Conservation (phyloP, 2,888 invertebrate species). For the Epirrita christyi region DNA sequence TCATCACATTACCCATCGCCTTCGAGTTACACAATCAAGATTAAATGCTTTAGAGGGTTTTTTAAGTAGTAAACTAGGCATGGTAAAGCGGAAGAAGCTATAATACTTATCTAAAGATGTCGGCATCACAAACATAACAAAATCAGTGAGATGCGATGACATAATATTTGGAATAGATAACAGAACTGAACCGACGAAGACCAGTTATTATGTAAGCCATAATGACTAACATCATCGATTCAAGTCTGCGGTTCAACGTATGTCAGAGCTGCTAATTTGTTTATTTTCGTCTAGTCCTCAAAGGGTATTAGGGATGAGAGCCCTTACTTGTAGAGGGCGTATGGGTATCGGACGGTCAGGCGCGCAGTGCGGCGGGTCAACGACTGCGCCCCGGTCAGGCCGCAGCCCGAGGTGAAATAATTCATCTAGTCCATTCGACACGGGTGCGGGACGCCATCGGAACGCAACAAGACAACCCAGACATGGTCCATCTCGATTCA, state of each 20-base stretch:
- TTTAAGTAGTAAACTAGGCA: too few relatives aligned
- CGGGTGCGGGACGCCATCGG: constrained; percentile 42
- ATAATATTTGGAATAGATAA: constrained; percentile 69
- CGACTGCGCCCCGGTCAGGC: constrained; percentile 61
- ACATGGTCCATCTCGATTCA: constrained; percentile 15
- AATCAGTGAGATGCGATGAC: constrained; percentile 56
- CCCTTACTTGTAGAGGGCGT: constrained; percentile 33
- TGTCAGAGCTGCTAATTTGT: constrained; percentile 2
- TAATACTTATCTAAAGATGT: constrained; percentile 52
- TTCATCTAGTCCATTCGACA: constrained; percentile 66
- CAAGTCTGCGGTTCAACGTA: background rate
- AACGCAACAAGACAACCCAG: constrained; percentile 22
- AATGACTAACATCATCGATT: background rate
- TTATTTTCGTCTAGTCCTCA: constrained; percentile 25
- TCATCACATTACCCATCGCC: too few relatives aligned
- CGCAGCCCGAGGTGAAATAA: constrained; percentile 61
- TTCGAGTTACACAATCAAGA: too few relatives aligned
- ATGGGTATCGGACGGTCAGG: constrained; percentile 48
- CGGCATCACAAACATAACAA: constrained; percentile 53
- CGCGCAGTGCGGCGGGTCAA: constrained; percentile 63
- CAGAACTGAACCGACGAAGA: constrained; percentile 32
- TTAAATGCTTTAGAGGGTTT: too few relatives aligned
- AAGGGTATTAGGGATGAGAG: constrained; percentile 33
- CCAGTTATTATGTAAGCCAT: constrained; percentile 1
- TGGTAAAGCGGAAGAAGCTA: background rate